These are phyloP conservation scores for Dione juno DNA, from an alignment of 2,888 invertebrate species.

Conservation along the genomic window DNA sequence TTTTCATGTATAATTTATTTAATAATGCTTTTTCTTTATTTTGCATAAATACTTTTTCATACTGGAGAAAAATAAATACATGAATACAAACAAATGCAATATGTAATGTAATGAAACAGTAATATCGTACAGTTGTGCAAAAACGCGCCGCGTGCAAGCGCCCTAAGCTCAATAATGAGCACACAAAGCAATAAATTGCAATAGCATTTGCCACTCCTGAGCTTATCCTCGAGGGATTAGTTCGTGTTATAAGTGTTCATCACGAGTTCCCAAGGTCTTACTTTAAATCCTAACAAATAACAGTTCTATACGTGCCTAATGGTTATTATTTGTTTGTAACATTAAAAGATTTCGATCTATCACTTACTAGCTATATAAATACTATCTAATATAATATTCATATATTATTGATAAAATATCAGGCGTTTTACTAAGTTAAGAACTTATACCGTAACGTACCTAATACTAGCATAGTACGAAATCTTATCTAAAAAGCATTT, in stretches of 20 bases:
- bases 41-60: no score
- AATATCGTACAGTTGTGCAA: not conserved
- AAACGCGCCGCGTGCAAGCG: slow-evolving; percentile 24
- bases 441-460: no score
- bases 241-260: slow-evolving; percentile 23
- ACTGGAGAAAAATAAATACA: no score
- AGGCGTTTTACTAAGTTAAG: no score
- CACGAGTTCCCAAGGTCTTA: slow-evolving; percentile 14
- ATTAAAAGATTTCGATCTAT: not conserved
- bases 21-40: no score
- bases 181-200: slow-evolving; percentile 41
- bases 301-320: not conserved
- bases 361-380: no score
- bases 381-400: no score
- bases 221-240: slow-evolving; percentile 30
- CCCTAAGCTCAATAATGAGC: slow-evolving; percentile 38
- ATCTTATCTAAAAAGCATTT: no score
- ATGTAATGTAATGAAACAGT: not conserved
- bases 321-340: not conserved
- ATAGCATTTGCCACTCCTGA: slow-evolving; percentile 38
- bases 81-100: not conserved
- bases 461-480: no score
- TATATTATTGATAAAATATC: no score
- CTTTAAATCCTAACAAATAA: not conserved
- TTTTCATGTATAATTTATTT: no score